A percentile compares a stretch with the other conserved stretches of the same genome.
Evolutionary conservation across 2,113 vertebrate genomes (phyloP).

Genomic region (Acanthisitta chloris): DNA sequence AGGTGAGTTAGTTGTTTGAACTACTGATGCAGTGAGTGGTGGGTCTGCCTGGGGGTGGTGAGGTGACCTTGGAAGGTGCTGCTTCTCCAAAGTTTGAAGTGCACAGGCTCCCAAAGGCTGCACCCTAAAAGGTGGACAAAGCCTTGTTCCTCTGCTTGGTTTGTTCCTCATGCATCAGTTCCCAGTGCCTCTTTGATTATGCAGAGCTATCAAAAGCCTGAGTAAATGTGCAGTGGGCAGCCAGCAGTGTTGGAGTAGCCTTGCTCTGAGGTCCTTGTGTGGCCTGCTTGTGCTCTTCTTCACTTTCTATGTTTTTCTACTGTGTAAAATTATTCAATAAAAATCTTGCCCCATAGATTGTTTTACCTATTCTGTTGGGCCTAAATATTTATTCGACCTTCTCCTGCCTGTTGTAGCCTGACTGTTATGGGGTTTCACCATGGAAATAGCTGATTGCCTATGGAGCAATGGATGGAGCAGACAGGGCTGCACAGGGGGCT

Average conservation of each 20-base stretch:
- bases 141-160: background rate
- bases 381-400: background rate
- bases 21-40: accelerated
- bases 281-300: background rate
- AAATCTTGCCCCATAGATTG: background rate
- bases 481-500: background rate
- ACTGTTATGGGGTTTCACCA: accelerated
- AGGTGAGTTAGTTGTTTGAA: background rate
- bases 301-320: background rate
- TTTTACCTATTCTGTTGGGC: background rate
- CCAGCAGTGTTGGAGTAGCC: background rate
- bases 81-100: background rate
- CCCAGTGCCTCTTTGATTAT: constrained; percentile 17
- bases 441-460: background rate
- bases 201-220: background rate
- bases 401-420: background rate
- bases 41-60: accelerated
- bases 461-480: too few relatives aligned
- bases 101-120: background rate
- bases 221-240: background rate
- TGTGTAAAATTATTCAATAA: background rate
- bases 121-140: background rate
- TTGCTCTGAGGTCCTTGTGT: background rate
- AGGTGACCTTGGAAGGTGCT: background rate
- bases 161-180: background rate